Conservation (phyloP, 2,113 vertebrate species). For the Geococcyx californianus region DNA sequence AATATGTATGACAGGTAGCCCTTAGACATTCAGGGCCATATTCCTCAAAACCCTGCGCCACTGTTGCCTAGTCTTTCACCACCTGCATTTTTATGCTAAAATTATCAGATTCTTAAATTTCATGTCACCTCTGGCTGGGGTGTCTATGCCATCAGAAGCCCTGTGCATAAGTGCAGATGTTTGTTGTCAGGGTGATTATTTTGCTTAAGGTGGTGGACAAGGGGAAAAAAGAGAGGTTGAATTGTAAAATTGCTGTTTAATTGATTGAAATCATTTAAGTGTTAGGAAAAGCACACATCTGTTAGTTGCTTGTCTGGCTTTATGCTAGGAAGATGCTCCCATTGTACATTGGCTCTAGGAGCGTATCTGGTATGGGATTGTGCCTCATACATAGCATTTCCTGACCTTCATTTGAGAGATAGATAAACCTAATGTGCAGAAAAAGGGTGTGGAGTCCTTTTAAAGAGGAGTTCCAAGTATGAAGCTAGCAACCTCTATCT, state of each 20-base stretch:
- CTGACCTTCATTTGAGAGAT: not conserved
- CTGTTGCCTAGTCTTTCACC: not conserved
- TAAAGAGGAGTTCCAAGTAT: not conserved
- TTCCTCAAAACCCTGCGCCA: not conserved
- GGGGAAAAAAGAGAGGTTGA: not conserved
- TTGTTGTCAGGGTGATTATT: not conserved
- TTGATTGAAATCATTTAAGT: not conserved
- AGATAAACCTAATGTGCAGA: not conserved
- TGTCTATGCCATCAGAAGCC: not conserved
- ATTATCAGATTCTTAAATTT: not conserved
- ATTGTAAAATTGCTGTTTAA: not conserved
- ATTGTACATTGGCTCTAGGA: not conserved
- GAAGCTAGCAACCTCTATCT: not conserved
- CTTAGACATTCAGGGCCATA: not conserved
- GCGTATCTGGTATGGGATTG: fast-evolving
- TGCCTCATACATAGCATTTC: not conserved
- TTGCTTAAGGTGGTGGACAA: not conserved
- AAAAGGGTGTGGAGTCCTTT: not conserved
- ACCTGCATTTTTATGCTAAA: not conserved
- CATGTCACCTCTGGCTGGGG: not conserved
- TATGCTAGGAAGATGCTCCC: not conserved
- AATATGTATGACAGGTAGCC: not conserved
- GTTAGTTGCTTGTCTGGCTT: not conserved
- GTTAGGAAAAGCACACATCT: not conserved
- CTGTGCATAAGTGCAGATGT: fast-evolving